Percentiles rank a stretch among this genome's conserved stretches.
Evolutionary conservation across 1,140 invertebrate species (phyloP).

Genomic region (Arion vulgaris): DNA sequence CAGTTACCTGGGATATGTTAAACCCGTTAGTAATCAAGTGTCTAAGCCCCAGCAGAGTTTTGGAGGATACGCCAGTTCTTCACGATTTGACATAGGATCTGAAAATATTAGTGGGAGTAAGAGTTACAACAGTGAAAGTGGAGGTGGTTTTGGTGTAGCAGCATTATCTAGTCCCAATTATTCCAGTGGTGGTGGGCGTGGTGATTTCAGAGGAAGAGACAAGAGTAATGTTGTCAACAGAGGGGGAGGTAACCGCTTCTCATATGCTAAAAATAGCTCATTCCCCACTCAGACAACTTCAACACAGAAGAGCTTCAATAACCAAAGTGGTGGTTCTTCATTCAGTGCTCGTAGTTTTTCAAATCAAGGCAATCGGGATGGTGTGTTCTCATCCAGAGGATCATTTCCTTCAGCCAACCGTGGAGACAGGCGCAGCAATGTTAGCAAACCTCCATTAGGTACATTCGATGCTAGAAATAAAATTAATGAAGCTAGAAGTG

Average conservation of each 20-base stretch:
- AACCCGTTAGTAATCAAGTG: neutral
- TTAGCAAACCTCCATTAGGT: neutral
- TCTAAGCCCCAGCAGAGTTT: neutral
- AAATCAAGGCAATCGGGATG: neutral
- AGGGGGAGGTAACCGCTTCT: neutral
- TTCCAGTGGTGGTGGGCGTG: neutral
- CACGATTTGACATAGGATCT: neutral
- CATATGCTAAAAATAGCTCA: neutral
- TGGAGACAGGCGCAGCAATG: neutral
- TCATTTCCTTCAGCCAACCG: neutral
- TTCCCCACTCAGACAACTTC: neutral
- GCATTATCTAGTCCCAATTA: too few species aligned
- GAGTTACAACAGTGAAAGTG: neutral
- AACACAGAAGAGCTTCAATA: neutral
- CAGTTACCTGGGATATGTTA: neutral
- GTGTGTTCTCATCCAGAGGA: neutral
- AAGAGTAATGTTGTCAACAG: neutral
- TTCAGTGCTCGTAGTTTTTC: neutral
- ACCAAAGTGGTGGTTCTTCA: neutral
- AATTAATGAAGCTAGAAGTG: neutral
- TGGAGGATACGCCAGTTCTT: neutral
- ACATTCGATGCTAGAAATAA: conserved; percentile 19
- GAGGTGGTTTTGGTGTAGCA: neutral
- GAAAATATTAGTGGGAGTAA: neutral
- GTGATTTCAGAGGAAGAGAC: neutral